Evolutionary conservation across 1,140 invertebrate species (phyloP).

Genomic region (Atta colombica): DNA sequence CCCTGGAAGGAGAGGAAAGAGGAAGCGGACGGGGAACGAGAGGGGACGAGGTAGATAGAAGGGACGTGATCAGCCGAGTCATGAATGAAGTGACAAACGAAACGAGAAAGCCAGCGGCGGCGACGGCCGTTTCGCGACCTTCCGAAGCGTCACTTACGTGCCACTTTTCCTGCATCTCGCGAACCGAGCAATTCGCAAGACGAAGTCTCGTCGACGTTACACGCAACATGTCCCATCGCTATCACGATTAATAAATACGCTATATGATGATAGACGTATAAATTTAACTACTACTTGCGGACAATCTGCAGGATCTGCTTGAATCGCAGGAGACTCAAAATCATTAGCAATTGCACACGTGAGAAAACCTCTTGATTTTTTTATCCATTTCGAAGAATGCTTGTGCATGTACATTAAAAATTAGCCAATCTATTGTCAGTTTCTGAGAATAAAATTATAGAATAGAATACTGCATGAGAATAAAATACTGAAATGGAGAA

Average conservation of each 20-base stretch:
- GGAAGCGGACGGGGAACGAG: conserved; percentile 80
- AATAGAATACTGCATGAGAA: not conserved
- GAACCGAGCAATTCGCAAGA: conserved; percentile 4
- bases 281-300: not conserved
- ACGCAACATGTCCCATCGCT: not conserved
- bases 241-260: conserved; percentile 1
- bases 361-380: no score
- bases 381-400: not conserved
- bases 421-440: not conserved
- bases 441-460: not conserved
- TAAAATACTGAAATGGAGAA: not conserved
- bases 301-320: not conserved
- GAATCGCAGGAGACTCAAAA: not conserved
- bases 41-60: conserved; percentile 74
- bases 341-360: not conserved
- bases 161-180: conserved; percentile 68
- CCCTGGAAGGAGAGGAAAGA: conserved; percentile 78
- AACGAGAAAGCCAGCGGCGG: conserved; percentile 66
- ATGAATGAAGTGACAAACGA: conserved; percentile 79
- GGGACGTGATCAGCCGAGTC: conserved; percentile 65
- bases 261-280: no score
- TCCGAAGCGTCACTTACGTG: conserved; percentile 77
- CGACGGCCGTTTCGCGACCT: conserved; percentile 76
- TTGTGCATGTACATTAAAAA: not conserved
- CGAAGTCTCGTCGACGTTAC: not conserved